Evolutionary conservation across 2,888 invertebrate species (phyloP).

Genomic region (Rotaria magnacalcarata): DNA sequence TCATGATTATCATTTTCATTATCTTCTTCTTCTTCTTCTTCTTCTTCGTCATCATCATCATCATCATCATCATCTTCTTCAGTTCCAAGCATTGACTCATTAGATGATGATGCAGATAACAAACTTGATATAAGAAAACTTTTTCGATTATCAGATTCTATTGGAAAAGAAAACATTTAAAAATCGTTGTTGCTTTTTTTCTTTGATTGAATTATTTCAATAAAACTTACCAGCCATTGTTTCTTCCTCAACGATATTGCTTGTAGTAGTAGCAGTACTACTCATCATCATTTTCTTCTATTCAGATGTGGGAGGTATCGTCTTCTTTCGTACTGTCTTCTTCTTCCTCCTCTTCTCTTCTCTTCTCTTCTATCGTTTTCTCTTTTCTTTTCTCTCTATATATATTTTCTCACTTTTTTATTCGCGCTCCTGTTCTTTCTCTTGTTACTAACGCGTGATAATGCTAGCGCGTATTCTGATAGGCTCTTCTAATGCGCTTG

Average conservation of each 20-base stretch:
- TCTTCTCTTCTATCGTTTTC: not conserved
- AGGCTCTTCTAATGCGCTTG: not conserved
- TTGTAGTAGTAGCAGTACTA: slow-evolving; percentile 7
- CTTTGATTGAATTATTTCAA: not conserved
- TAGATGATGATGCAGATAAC: not conserved
- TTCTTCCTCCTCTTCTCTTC: not conserved
- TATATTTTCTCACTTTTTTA: slow-evolving; percentile 30
- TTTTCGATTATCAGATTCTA: slow-evolving; percentile 12
- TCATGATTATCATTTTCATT: not conserved
- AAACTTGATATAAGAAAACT: slow-evolving; percentile 4
- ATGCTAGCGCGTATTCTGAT: not conserved
- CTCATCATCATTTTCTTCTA: slow-evolving; percentile 26
- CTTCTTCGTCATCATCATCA: not conserved
- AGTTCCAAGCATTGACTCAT: not conserved
- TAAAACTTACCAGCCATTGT: not conserved
- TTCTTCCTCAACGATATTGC: not conserved
- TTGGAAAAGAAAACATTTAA: not conserved
- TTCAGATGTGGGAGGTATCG: slow-evolving; percentile 26
- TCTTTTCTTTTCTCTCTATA: not conserved
- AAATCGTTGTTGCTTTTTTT: no score
- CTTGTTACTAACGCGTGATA: not conserved
- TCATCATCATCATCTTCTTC: slow-evolving; percentile 1
- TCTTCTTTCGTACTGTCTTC: not conserved
- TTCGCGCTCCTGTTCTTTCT: slow-evolving; percentile 18
- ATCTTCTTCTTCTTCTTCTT: not conserved